Evolutionary conservation across 2,888 invertebrate species (phyloP).

Genomic region (Hoplodrina blanda): DNA sequence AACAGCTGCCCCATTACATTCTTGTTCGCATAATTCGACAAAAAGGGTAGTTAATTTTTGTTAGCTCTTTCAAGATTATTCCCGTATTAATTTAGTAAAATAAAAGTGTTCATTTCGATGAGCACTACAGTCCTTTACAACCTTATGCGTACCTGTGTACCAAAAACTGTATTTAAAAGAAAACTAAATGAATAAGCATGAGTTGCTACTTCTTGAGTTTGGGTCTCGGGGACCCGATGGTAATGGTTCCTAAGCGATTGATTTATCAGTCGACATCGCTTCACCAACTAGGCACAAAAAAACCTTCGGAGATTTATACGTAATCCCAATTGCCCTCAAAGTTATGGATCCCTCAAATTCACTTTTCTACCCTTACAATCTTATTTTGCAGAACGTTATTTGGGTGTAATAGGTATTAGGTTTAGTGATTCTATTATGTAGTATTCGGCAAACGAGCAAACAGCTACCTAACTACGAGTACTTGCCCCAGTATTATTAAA

Average conservation of each 20-base stretch:
- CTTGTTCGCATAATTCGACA: no score
- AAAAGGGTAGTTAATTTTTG: no score
- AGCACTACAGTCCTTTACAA: no score
- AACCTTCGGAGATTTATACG: neutral
- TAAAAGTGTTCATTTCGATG: no score
- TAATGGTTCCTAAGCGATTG: neutral
- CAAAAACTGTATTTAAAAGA: neutral
- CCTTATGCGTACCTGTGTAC: no score
- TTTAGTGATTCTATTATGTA: slow-evolving; percentile 14
- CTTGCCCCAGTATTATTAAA: slow-evolving; percentile 23
- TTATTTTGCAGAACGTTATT: slow-evolving; percentile 17
- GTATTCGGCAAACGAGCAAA: slow-evolving; percentile 9
- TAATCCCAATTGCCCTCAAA: neutral
- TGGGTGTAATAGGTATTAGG: slow-evolving; percentile 4
- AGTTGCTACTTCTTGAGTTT: neutral
- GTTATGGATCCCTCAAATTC: slow-evolving; percentile 14
- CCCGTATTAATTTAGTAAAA: no score
- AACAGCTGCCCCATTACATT: no score
- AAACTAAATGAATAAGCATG: neutral
- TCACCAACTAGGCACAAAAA: neutral
- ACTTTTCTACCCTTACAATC: neutral
- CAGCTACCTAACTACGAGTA: slow-evolving; percentile 26
- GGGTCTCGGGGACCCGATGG: neutral
- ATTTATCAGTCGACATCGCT: neutral
- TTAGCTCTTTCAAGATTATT: no score